A percentile compares a stretch with the other conserved stretches of the same genome.
phyloP scores from a whole-genome alignment of 2,113 vertebrate species.

The Oreotragus oreotragus region DNA sequence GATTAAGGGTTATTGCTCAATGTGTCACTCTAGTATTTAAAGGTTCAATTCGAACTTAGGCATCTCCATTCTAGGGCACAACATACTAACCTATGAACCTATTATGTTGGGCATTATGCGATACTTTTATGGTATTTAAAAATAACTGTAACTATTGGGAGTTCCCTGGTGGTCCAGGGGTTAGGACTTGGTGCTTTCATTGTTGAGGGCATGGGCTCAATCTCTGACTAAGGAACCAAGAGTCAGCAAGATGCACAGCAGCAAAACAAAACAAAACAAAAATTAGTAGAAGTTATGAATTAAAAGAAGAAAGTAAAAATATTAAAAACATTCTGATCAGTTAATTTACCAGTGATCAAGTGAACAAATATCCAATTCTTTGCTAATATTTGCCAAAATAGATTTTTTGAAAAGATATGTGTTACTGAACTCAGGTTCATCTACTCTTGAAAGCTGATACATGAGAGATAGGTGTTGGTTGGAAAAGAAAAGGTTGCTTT shows the following conservation, averaged over 20 bases:
- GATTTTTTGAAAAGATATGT: background rate
- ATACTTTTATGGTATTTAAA: background rate
- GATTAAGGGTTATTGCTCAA: background rate
- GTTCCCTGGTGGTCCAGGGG: background rate
- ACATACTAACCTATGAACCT: background rate
- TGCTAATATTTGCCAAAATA: background rate
- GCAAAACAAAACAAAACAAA: background rate
- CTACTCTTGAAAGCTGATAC: background rate
- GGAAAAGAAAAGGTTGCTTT: background rate
- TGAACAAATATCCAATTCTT: background rate
- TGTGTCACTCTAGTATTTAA: background rate
- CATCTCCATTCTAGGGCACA: background rate
- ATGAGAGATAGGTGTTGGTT: background rate
- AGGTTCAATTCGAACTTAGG: background rate
- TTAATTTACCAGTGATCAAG: background rate
- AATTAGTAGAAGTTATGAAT: background rate
- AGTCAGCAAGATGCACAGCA: background rate
- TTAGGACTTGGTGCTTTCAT: background rate
- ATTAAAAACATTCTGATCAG: background rate
- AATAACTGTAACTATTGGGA: background rate
- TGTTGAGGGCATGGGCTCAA: background rate
- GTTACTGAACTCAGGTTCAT: background rate
- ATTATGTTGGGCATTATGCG: background rate
- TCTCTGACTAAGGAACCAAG: background rate
- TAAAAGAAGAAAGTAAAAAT: background rate